Base-by-base conservation (phyloP, 2,888 invertebrate genomes). In the Andrena camellia region DNA sequence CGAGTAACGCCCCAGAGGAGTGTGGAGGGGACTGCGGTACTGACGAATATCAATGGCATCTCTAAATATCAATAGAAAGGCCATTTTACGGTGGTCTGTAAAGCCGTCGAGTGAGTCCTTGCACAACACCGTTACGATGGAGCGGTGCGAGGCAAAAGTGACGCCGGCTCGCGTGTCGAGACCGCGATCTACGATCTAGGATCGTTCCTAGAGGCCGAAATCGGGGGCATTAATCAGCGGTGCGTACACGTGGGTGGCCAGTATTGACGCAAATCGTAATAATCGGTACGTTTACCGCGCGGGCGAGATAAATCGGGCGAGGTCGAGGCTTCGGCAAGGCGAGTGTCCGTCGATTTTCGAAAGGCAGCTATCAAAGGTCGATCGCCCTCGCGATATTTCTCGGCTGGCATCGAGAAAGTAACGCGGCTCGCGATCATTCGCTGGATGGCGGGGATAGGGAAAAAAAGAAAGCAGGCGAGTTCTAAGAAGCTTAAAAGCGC, bases 161-260 rank as follows among this genome's bases (percentile, higher is more conserved):
- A 86, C 78, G 83, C 62, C 42, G 82, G 63, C 52, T 88, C 70
- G 88, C 86, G 85, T 85, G 88, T 83, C 78, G 81, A 33, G 77
- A 42, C 54, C 52, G 42, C 81, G 83, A 84, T 83, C 83, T 80
- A 72, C 76, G 86, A 87, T 84, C 83, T 85, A 70, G 77, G 76
- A 86, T 84, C 85, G 83, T 78, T 85, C 42, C 82, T 23, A 23
- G 62, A 48, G 68, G 57, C 82, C 83, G 86, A 90, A 89, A 90
- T 90, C 90, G 84, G 75, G 85, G 83, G 82, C 89, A 90, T 90
- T 87, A 88, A 89, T 90, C 87, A 88, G 71, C 88, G 81, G 82
- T 75, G 85, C 79, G 83, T 70, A 66, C 84, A 87, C 88, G 88
- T 87, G 88, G 88, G 88, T 88, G 88, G 87, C 78, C 87, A 70